Evolutionary conservation across 2,888 invertebrate species (phyloP).

Genomic region (Monochamus alternatus): DNA sequence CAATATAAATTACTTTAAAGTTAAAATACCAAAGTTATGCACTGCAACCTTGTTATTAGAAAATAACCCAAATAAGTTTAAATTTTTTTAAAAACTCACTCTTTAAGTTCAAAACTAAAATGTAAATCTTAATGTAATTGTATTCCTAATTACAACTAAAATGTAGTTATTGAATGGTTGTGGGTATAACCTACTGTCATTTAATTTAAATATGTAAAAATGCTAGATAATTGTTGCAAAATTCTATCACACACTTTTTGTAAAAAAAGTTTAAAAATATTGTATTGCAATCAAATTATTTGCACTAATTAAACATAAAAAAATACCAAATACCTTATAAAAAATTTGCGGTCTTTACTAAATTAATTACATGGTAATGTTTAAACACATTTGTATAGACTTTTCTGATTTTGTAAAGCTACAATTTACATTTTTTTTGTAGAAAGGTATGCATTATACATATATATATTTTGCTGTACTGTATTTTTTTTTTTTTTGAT

Average conservation of each 20-base stretch:
- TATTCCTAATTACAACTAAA: slow-evolving; percentile 24
- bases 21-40: too few species aligned
- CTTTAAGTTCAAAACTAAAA: slow-evolving; percentile 2
- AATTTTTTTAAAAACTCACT: not conserved
- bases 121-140: not conserved
- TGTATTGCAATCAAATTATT: slow-evolving; percentile 55
- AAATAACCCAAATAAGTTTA: not conserved
- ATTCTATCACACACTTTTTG: slow-evolving; percentile 55
- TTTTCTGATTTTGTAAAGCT: too few species aligned
- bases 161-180: slow-evolving; percentile 45
- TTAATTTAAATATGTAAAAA: slow-evolving; percentile 54
- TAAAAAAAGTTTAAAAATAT: slow-evolving; percentile 58
- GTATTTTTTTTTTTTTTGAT: too few species aligned
- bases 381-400: too few species aligned
- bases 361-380: not conserved
- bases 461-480: too few species aligned
- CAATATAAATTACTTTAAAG: too few species aligned
- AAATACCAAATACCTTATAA: slow-evolving; percentile 40
- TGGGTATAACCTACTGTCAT: slow-evolving; percentile 48
- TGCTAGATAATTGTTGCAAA: slow-evolving; percentile 57
- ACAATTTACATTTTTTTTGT: too few species aligned
- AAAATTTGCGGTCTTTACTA: slow-evolving; percentile 25
- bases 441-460: too few species aligned
- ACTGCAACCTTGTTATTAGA: not conserved
- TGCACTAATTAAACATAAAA: slow-evolving; percentile 51